Base-by-base conservation (phyloP, 1,140 invertebrate genomes). In the Chlorops oryzae region DNA sequence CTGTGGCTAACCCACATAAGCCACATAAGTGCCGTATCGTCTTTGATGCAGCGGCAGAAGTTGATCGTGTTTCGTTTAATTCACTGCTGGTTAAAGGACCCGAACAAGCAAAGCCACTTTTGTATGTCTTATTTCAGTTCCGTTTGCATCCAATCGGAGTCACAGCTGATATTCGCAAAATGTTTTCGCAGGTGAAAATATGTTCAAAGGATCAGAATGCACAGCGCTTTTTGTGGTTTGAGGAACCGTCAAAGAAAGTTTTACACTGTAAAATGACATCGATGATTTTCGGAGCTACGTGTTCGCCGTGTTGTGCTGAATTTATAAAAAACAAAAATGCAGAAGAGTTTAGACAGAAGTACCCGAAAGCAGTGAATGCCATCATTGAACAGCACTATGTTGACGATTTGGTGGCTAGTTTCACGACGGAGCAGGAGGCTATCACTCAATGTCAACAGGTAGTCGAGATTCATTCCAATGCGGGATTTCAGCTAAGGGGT, bases 301-400 rank as follows among this genome's bases (percentile, higher is more conserved):
- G 55, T 10, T 70, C 68, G 3, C 63, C 63, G 2, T 58, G 51
- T 41, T 42, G 51, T 3, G 70, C 63, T 1, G 44, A 60, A 22
- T 54, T 45, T 47, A 52, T 70, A 1, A 53, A 56, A 18, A 59
- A 67, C 42, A 35, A 34, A 18, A 70, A 73, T 28, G 62, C 69
- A 2, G 7, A 28, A 3, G 32, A 41, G 9, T 59, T 54, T 43
- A 27, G 23, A 35, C 37, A 12, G 5, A 7, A 32, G 2, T 54
- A 52, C 25, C 67, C 62, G 0, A n/a, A 35, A 6, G 63, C 69
- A 0, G 65, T 56, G 0, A 18, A 57, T 1, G 65, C 58, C 2
- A 61, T 73, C 7, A 15, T 54, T 3, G 44, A 62, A 4, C 57
- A 65, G 37, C 61, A 61, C 47, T 73, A 70, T 44, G 72, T 73